Evolutionary conservation across 2,888 invertebrate species (phyloP), one percentile per base, ranked within the genome.

Genomic region (Pyrrhia umbra): DNA sequence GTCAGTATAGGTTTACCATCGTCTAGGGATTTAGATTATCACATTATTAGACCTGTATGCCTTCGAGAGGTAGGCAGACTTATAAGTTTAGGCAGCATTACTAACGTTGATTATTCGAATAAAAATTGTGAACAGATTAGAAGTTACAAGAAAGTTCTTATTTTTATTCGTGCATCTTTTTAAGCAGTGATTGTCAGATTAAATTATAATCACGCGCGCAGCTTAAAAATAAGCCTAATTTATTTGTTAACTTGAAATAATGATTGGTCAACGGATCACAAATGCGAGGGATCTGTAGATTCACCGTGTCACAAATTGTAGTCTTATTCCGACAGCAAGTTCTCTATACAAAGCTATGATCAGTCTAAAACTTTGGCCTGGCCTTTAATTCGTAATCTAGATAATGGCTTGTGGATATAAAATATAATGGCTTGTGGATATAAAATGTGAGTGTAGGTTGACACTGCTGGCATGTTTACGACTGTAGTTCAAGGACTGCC

Each of bases 401-500:
- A 40, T 70, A 70, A 68, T 68, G 69, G 46, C 23, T 47, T 13
- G 16, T 20, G 20, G 51, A 42, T 42, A 42, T 43, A 55, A 16
- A 47, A 66, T 13, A 40, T 70, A 70, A 68, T 68, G 69, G 46
- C 23, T 47, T 13, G 16, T 20, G 20, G 51, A 42, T 42, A 42
- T 43, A 55, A 16, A 47, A 66, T 13, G 37, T 51, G 23, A 34
- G 37, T 51, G 45, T 60, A 74, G 58, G 61, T 67, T 51, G 69
- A 25, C 74, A 51, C 27, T 9, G 30, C 15, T 59, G 77, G 63
- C 65, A 61, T 81, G 74, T 81, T 81, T 79, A 81, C 68, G 70
- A 65, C 34, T 25, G 16, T 46, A 45, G 80, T 81, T 80, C 82
- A 80, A 77, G 79, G 79, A 23, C 58, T 16, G 13, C 23, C 6